phyloP scores from a whole-genome alignment of 2,797 vertebrate species.

The Vipera latastei region DNA sequence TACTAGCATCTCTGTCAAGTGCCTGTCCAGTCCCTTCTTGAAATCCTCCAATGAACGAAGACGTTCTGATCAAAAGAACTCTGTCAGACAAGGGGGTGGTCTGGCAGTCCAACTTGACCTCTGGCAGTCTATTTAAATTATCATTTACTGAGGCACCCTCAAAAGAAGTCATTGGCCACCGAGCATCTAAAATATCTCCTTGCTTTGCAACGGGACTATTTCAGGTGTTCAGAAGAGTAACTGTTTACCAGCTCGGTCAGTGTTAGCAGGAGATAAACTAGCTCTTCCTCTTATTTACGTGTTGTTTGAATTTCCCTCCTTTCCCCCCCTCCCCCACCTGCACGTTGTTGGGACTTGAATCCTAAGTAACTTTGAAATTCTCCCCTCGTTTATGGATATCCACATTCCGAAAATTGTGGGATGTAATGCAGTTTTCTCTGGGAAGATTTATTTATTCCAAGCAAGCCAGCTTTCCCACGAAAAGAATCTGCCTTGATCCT shows the following conservation, averaged over 20 bases:
- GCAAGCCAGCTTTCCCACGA: constrained; percentile 60
- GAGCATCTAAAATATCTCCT: too few relatives aligned
- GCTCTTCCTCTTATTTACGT: neutral
- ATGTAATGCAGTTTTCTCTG: constrained; percentile 58
- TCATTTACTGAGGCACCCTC: too few relatives aligned
- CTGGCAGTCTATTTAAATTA: too few relatives aligned
- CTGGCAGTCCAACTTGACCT: too few relatives aligned
- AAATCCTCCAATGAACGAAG: too few relatives aligned
- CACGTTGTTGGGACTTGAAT: constrained; percentile 40
- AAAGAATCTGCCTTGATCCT: constrained; percentile 56
- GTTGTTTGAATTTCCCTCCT: neutral
- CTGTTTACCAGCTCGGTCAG: neutral
- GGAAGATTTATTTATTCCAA: constrained; percentile 64
- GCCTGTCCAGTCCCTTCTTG: too few relatives aligned
- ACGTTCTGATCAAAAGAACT: too few relatives aligned
- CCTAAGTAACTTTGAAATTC: constrained; percentile 53
- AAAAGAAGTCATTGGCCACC: too few relatives aligned
- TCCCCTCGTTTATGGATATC: constrained; percentile 47
- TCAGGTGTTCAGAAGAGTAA: too few relatives aligned
- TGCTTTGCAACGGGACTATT: too few relatives aligned
- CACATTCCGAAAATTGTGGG: constrained; percentile 59
- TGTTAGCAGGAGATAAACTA: neutral
- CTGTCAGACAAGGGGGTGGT: too few relatives aligned
- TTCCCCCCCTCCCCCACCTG: fast-evolving
- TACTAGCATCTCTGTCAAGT: too few relatives aligned